Evolutionary conservation across 2,797 vertebrate genomes (phyloP), one percentile per base, ranked within the genome.

Genomic region (Oreortyx pictus): DNA sequence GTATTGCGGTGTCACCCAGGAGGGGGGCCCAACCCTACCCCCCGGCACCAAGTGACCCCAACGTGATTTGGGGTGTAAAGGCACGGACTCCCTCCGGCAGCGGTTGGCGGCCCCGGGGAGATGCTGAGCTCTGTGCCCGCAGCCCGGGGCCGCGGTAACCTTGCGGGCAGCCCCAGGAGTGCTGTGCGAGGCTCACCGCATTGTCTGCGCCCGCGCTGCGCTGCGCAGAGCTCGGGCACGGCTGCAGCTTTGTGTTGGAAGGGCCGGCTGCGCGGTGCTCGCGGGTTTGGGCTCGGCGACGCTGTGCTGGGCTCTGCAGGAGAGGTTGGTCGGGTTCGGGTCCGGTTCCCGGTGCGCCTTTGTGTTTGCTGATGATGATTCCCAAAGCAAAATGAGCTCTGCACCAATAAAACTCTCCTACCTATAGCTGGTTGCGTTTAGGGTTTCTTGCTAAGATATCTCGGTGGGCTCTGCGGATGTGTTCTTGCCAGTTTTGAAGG

Each of bases 231-330:
- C 79, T 92, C 2, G 1, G 68, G 77, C 86, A 84, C 3, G 1
- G 91, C 88, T 81, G 66, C 3, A 7, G 89, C 93, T 95, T 95
- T 96, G 93, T 91, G 85, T 89, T 78, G 2, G 89, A 24, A 86
- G 82, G 75, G 47, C 31, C 88, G 1, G 0, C 1, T 86, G 81
- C 14, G 54, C 12, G 65, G 20, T 3, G 11, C 65, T 57, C 19
- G n/a, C 1, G 46, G 83, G 37, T 65, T 41, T 1, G 5, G 66
- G 25, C 68, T 86, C 29, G 61, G 66, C 68, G 0, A 1, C 0
- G 0, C 62, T 93, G 50, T 0, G 2, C 73, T 78, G 47, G 52
- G 61, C 11, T 72, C 81, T 86, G 91, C 14, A 0, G 29, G 74
- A 61, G 86, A 92, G 91, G 71, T 89, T 93, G 50, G 82, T 54